These are phyloP conservation scores for Hirtodrosophila duncani DNA, from an alignment of 2,888 invertebrate species.

Conservation along the genomic window DNA sequence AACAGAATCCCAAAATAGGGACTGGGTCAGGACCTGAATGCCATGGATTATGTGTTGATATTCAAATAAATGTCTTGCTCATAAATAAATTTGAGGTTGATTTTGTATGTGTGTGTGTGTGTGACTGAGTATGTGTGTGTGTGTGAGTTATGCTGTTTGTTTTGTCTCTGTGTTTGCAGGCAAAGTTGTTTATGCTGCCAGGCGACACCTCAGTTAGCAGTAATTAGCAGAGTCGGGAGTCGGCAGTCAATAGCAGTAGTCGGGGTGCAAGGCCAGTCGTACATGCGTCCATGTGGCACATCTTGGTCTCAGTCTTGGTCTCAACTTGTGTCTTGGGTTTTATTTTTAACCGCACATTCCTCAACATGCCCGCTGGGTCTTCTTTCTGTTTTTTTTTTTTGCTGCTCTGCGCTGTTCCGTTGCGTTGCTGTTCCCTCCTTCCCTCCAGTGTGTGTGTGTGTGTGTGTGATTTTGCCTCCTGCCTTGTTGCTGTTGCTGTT, in stretches of 20 bases:
- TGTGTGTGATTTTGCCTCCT: slow-evolving; percentile 24
- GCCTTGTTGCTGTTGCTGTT: slow-evolving; percentile 61
- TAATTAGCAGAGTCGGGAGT: slow-evolving; percentile 12
- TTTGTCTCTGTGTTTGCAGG: slow-evolving; percentile 25
- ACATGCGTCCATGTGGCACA: slow-evolving; percentile 56
- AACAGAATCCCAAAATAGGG: slow-evolving; percentile 23
- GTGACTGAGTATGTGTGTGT: too few species aligned
- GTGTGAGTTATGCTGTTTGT: slow-evolving; percentile 13
- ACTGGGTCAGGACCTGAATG: background rate
- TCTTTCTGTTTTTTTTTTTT: slow-evolving; percentile 14
- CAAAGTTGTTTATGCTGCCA: background rate
- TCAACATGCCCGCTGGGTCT: slow-evolving; percentile 58
- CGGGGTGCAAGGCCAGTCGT: background rate
- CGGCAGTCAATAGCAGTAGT: background rate
- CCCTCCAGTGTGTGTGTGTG: slow-evolving; percentile 28
- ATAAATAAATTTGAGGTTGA: slow-evolving; percentile 53
- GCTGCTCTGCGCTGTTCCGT: slow-evolving; percentile 10
- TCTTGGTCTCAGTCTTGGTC: slow-evolving; percentile 25
- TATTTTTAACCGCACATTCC: slow-evolving; percentile 65
- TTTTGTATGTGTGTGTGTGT: slow-evolving; percentile 13
- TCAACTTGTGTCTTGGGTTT: slow-evolving; percentile 32
- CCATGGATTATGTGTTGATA: slow-evolving; percentile 59
- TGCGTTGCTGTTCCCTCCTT: slow-evolving; percentile 60
- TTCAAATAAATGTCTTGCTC: slow-evolving; percentile 54
- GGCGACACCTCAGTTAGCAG: slow-evolving; percentile 16